Percentiles rank a stretch among this genome's conserved stretches.
Conservation (phyloP, 1,140 invertebrate genomes). For the Lasaia peninsularis region DNA sequence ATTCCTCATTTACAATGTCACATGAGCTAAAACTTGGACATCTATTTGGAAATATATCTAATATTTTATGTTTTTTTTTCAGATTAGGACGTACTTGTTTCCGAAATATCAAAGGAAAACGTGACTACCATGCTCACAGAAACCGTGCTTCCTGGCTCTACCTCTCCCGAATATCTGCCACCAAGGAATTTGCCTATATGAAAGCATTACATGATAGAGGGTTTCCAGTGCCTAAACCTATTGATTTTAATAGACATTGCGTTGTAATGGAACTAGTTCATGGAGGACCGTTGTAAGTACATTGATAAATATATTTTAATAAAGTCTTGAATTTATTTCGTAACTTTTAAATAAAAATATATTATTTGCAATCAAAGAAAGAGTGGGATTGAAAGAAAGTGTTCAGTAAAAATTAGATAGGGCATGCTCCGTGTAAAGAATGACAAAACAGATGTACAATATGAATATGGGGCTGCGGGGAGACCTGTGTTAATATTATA, state of each 20-base stretch:
- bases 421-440: too few species aligned
- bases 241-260: constrained; percentile 97
- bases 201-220: constrained; percentile 92
- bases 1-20: too few species aligned
- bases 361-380: too few species aligned
- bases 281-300: constrained; percentile 84
- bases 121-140: constrained; percentile 97
- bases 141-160: constrained; percentile 97
- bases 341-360: too few species aligned
- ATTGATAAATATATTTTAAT: background rate
- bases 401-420: too few species aligned
- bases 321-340: too few species aligned
- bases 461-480: too few species aligned
- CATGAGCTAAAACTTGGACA: too few species aligned
- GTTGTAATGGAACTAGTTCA: constrained; percentile 96
- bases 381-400: too few species aligned
- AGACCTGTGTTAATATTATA: too few species aligned
- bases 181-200: constrained; percentile 99
- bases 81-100: constrained; percentile 97
- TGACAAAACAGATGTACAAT: too few species aligned
- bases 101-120: constrained; percentile 96
- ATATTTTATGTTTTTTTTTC: constrained; percentile 29
- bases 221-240: constrained; percentile 96
- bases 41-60: too few species aligned
- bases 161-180: constrained; percentile 96